phyloP scores from a whole-genome alignment of 2,888 invertebrate species.

The Lithophane ornitopus region DNA sequence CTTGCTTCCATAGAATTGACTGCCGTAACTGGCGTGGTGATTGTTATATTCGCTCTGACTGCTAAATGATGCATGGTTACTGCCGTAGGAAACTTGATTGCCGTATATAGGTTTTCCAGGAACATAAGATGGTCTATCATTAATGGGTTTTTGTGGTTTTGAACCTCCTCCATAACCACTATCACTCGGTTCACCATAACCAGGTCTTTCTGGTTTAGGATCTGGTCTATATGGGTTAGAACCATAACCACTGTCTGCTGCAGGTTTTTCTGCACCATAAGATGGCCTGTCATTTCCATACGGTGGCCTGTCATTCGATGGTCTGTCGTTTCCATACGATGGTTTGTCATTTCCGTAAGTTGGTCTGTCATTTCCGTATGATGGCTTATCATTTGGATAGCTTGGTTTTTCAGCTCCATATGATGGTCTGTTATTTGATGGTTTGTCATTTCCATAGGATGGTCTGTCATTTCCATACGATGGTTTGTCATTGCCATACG shows the following conservation, averaged over 20 bases:
- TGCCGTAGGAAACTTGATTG: slow-evolving; percentile 50
- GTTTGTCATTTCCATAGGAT: slow-evolving; percentile 42
- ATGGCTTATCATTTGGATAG: slow-evolving; percentile 41
- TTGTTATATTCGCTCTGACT: slow-evolving; percentile 37
- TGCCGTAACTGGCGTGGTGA: slow-evolving; percentile 50
- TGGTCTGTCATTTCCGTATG: slow-evolving; percentile 55
- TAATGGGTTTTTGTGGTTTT: slow-evolving; percentile 53
- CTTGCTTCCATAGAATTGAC: slow-evolving; percentile 31
- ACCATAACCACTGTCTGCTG: slow-evolving; percentile 55
- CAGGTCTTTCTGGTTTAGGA: slow-evolving; percentile 52
- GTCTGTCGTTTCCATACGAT: slow-evolving; percentile 43
- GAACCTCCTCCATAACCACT: slow-evolving; percentile 42
- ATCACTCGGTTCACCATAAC: slow-evolving; percentile 43
- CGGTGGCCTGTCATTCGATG: slow-evolving; percentile 22
- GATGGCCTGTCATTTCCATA: slow-evolving; percentile 24
- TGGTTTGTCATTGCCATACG: slow-evolving; percentile 47
- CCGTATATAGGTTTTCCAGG: slow-evolving; percentile 34
- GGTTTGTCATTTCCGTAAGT: slow-evolving; percentile 46
- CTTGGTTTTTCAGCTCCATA: slow-evolving; percentile 18
- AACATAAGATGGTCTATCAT: slow-evolving; percentile 46
- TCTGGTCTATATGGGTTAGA: slow-evolving; percentile 44
- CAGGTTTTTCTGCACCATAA: slow-evolving; percentile 44
- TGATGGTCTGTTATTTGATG: slow-evolving; percentile 35
- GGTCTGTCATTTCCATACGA: slow-evolving; percentile 54
- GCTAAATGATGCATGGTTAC: slow-evolving; percentile 45